These are phyloP conservation scores for Gandaritis pyraliata DNA, from an alignment of 2,888 invertebrate species.

Conservation along the genomic window DNA sequence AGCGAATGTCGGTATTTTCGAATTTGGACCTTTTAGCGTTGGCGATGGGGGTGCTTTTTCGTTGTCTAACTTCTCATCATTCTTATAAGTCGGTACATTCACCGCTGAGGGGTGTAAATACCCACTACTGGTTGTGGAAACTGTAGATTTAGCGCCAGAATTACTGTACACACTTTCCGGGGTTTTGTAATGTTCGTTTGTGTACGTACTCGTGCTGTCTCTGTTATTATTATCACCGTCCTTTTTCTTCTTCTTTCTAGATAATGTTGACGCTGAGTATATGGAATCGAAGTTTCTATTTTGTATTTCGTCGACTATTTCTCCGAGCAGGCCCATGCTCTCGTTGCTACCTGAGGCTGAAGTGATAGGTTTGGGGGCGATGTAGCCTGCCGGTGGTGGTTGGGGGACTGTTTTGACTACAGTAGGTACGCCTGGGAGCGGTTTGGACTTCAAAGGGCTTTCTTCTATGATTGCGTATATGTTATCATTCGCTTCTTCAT, in stretches of 20 bases:
- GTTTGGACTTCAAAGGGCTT: constrained; percentile 82
- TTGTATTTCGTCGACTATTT: constrained; percentile 95
- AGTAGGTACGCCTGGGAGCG: constrained; percentile 67
- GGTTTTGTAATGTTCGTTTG: constrained; percentile 84
- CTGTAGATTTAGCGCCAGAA: constrained; percentile 85
- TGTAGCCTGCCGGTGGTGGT: constrained; percentile 78
- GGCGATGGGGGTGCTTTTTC: constrained; percentile 73
- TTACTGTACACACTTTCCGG: constrained; percentile 87
- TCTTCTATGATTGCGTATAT: constrained; percentile 96
- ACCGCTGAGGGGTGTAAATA: constrained; percentile 90
- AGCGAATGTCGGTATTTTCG: constrained; percentile 77
- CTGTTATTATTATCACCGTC: constrained; percentile 58
- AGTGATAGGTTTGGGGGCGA: constrained; percentile 71
- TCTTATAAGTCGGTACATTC: constrained; percentile 84
- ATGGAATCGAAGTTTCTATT: constrained; percentile 94
- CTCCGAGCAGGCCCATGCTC: constrained; percentile 91
- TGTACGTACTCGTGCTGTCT: constrained; percentile 81
- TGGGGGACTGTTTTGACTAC: constrained; percentile 64
- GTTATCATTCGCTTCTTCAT: constrained; percentile 88
- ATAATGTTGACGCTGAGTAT: constrained; percentile 90
- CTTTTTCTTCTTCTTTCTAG: constrained; percentile 86
- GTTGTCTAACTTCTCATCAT: constrained; percentile 56
- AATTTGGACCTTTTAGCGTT: constrained; percentile 67
- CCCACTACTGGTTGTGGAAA: constrained; percentile 87
- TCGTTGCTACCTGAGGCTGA: constrained; percentile 84